phyloP scores from a whole-genome alignment of 1,140 invertebrate species.

The Calycopis cecrops region DNA sequence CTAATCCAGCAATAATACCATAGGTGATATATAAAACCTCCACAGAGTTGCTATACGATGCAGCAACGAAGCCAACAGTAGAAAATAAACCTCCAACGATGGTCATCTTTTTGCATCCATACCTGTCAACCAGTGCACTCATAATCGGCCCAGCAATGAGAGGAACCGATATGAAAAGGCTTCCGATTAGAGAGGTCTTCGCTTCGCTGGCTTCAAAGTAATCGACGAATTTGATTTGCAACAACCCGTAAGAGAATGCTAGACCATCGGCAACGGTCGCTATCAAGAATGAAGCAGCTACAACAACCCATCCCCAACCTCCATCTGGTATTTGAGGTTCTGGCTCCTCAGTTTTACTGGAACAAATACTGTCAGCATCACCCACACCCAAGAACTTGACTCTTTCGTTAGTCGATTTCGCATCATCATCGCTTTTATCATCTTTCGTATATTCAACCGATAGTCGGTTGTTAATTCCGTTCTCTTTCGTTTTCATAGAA shows the following conservation, averaged over 20 bases:
- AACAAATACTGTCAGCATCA: slow-evolving; percentile 72
- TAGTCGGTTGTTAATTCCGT: slow-evolving; percentile 41
- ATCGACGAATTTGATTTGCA: slow-evolving; percentile 88
- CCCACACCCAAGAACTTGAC: slow-evolving; percentile 72
- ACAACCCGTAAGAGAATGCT: slow-evolving; percentile 93
- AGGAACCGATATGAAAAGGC: slow-evolving; percentile 92
- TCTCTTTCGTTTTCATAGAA: slow-evolving; percentile 53
- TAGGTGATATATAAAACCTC: slow-evolving; percentile 89
- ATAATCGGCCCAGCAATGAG: slow-evolving; percentile 90
- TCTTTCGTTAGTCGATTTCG: slow-evolving; percentile 61
- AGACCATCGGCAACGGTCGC: slow-evolving; percentile 95
- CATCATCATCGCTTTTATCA: slow-evolving; percentile 48
- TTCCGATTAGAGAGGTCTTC: slow-evolving; percentile 91
- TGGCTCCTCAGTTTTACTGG: slow-evolving; percentile 53
- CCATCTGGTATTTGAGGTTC: slow-evolving; percentile 81
- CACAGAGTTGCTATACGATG: slow-evolving; percentile 83
- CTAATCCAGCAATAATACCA: slow-evolving; percentile 89
- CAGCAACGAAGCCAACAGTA: slow-evolving; percentile 86
- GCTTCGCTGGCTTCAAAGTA: slow-evolving; percentile 88
- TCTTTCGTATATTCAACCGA: slow-evolving; percentile 54
- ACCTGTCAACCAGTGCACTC: slow-evolving; percentile 90
- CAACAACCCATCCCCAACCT: slow-evolving; percentile 93
- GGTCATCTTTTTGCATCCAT: slow-evolving; percentile 89
- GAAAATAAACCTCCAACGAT: slow-evolving; percentile 87
- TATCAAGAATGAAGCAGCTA: slow-evolving; percentile 87